Percentiles rank a stretch among this genome's conserved stretches.
phyloP scores from a whole-genome alignment of 2,797 vertebrate genomes.

The Sparus aurata region DNA sequence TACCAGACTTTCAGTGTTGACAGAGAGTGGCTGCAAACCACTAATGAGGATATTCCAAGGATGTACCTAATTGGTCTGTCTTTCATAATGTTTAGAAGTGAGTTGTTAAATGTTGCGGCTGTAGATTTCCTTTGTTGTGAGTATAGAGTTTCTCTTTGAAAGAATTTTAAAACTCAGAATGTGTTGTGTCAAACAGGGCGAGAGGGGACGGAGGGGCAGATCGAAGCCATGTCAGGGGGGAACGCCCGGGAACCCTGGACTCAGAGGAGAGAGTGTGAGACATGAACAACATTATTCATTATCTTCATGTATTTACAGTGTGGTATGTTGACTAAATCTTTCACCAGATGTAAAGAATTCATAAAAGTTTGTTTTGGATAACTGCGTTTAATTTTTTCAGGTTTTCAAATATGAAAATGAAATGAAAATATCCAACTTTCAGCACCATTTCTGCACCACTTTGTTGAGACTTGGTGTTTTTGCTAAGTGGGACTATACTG shows the following conservation, averaged over 20 bases:
- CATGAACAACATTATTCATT: background rate
- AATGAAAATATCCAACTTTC: background rate
- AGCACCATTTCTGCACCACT: background rate
- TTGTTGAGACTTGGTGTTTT: background rate
- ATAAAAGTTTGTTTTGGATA: background rate
- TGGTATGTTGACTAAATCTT: background rate
- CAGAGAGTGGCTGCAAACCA: slow-evolving; percentile 48
- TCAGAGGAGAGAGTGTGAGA: slow-evolving; percentile 85
- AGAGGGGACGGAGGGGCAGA: slow-evolving; percentile 86
- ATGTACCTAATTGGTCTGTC: slow-evolving; percentile 49
- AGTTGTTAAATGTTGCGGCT: slow-evolving; percentile 21
- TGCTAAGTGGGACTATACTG: no score
- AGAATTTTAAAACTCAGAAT: background rate
- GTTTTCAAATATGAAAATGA: background rate
- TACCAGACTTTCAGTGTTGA: slow-evolving; percentile 70
- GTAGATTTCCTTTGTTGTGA: slow-evolving; percentile 2
- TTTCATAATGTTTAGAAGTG: slow-evolving; percentile 23
- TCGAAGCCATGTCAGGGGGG: slow-evolving; percentile 84
- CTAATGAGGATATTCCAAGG: slow-evolving; percentile 65
- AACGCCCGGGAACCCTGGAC: slow-evolving; percentile 82
- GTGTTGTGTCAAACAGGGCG: slow-evolving; percentile 80
- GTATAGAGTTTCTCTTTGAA: background rate
- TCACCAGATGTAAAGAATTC: background rate
- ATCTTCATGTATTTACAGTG: background rate
- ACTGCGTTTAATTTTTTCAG: slow-evolving; percentile 3